A percentile compares a stretch with the other conserved stretches of the same genome.
Evolutionary conservation across 2,797 vertebrate genomes (phyloP).

Genomic region (Siniperca scherzeri): DNA sequence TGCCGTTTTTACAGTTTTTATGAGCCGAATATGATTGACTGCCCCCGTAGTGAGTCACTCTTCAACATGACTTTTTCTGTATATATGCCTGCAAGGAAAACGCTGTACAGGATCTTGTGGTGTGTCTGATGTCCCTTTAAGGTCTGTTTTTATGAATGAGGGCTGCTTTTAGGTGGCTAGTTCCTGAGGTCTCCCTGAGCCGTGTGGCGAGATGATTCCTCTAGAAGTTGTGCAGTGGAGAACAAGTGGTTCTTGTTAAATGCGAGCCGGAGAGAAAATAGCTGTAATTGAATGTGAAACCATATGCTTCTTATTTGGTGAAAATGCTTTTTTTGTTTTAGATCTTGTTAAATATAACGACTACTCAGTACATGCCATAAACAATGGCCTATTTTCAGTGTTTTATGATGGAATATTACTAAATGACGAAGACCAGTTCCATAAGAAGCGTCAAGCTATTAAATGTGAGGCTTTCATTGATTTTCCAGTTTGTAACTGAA

Average conservation of each 20-base stretch:
- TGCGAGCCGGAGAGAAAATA: slow-evolving; percentile 65
- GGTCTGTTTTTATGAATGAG: slow-evolving; percentile 59
- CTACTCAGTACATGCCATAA: slow-evolving; percentile 59
- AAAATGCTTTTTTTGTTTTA: slow-evolving; percentile 58
- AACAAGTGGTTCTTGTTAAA: slow-evolving; percentile 83
- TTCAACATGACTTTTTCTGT: slow-evolving; percentile 14
- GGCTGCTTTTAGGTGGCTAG: slow-evolving; percentile 65
- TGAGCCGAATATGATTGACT: slow-evolving; percentile 35
- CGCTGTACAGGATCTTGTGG: slow-evolving; percentile 47
- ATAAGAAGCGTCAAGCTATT: slow-evolving; percentile 32
- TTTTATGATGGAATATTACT: slow-evolving; percentile 52
- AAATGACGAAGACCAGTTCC: slow-evolving; percentile 34
- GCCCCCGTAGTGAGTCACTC: slow-evolving; percentile 23
- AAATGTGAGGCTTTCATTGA: slow-evolving; percentile 23
- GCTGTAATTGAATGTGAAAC: slow-evolving; percentile 77
- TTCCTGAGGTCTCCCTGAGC: slow-evolving; percentile 66
- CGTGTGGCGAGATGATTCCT: slow-evolving; percentile 58
- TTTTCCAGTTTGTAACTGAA: slow-evolving; percentile 45
- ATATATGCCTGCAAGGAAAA: slow-evolving; percentile 16
- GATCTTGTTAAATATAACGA: slow-evolving; percentile 67
- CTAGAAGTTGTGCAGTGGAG: slow-evolving; percentile 44
- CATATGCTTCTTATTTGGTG: slow-evolving; percentile 83
- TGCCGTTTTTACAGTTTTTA: slow-evolving; percentile 38
- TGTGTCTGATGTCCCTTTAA: slow-evolving; percentile 59
- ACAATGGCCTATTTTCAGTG: slow-evolving; percentile 62